phyloP scores from a whole-genome alignment of 2,888 invertebrate species.

The Sturmia bella region DNA sequence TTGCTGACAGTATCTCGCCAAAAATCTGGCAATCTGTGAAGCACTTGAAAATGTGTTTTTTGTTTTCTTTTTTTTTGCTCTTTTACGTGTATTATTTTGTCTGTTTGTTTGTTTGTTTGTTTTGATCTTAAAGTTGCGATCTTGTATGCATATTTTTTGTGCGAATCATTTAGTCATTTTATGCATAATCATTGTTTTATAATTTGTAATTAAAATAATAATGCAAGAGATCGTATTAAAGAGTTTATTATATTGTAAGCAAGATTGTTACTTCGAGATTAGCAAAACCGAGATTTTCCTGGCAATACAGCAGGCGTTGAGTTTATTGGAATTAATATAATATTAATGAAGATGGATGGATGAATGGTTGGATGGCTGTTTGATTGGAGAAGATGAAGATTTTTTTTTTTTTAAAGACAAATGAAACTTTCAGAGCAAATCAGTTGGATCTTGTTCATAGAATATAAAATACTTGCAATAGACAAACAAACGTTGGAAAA shows the following conservation, averaged over 20 bases:
- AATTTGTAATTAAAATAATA: constrained; percentile 64
- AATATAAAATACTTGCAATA: too few relatives aligned
- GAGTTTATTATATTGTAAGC: constrained; percentile 8
- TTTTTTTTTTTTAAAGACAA: too few relatives aligned
- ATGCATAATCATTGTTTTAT: constrained; percentile 60
- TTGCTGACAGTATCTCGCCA: constrained; percentile 62
- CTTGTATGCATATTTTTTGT: constrained; percentile 37
- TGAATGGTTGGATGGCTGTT: too few relatives aligned
- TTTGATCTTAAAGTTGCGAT: constrained; percentile 50
- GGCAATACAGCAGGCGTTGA: constrained; percentile 8
- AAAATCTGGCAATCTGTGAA: constrained; percentile 63
- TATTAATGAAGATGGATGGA: background rate
- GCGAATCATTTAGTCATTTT: constrained; percentile 47
- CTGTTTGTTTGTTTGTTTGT: constrained; percentile 42
- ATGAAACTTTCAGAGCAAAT: too few relatives aligned
- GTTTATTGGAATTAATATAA: background rate
- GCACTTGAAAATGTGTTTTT: constrained; percentile 56
- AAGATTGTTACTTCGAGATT: background rate
- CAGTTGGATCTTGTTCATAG: too few relatives aligned
- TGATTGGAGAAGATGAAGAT: too few relatives aligned
- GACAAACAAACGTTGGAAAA: too few relatives aligned
- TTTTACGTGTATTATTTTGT: background rate
- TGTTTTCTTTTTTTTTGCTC: background rate
- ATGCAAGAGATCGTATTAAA: constrained; percentile 22
- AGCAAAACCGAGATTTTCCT: too few relatives aligned